phyloP scores from a whole-genome alignment of 2,797 vertebrate species.

The Podargus strigoides region DNA sequence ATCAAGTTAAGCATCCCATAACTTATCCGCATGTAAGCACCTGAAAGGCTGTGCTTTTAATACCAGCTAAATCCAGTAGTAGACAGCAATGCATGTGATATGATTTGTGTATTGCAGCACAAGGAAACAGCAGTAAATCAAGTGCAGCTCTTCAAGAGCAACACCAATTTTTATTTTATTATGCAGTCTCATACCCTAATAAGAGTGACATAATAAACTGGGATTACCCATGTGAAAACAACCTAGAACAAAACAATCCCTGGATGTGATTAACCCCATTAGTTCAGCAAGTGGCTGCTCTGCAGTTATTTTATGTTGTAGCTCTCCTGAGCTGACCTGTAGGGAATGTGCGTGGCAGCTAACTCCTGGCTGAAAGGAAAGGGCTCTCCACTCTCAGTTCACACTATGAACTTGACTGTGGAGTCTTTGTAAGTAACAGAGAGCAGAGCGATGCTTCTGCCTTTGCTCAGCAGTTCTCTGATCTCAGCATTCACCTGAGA shows the following conservation, averaged over 20 bases:
- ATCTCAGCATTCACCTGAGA: background rate
- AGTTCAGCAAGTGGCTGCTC: background rate
- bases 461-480: too few species aligned
- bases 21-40: accelerated
- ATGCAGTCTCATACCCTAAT: background rate
- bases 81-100: background rate
- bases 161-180: background rate
- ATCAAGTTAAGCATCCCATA: background rate
- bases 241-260: background rate
- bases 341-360: background rate
- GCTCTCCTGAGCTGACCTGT: background rate
- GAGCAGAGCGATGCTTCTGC: too few species aligned
- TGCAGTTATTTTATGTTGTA: background rate
- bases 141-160: too few species aligned
- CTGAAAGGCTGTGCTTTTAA: background rate
- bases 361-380: background rate
- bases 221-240: background rate
- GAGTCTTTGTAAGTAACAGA: background rate
- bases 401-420: background rate
- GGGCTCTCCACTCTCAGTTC: background rate
- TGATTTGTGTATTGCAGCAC: background rate
- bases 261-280: background rate
- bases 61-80: background rate
- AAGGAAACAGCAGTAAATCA: background rate
- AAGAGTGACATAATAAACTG: background rate